Evolutionary conservation across 1,140 invertebrate species (phyloP).

Genomic region (Drosophila pseudoobscura): DNA sequence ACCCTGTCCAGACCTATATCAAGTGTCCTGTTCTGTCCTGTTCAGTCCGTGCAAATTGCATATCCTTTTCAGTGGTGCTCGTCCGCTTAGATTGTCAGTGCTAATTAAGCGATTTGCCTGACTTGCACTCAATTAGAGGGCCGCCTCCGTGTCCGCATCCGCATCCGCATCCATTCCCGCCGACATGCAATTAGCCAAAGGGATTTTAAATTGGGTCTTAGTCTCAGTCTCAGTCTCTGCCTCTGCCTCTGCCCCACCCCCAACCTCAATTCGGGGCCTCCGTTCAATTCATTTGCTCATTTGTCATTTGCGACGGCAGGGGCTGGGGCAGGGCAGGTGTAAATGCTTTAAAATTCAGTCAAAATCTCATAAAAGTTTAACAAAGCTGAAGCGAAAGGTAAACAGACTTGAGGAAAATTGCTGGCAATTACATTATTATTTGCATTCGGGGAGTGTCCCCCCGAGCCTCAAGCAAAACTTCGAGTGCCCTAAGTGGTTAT

Average conservation of each 20-base stretch:
- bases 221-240: background rate
- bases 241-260: background rate
- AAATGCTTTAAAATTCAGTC: conserved; percentile 61
- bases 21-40: conserved; percentile 43
- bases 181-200: conserved; percentile 59
- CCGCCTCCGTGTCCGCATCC: conserved; percentile 1
- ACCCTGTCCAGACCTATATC: conserved; percentile 36
- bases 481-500: conserved; percentile 57
- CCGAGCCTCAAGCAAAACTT: conserved; percentile 36
- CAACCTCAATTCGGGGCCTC: background rate
- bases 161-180: background rate
- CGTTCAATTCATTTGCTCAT: conserved; percentile 46
- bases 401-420: conserved; percentile 48
- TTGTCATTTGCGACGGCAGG: conserved; percentile 20
- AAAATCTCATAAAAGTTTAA: conserved; percentile 55
- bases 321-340: conserved; percentile 36
- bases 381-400: conserved; percentile 30
- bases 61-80: conserved; percentile 51
- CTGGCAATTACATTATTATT: conserved; percentile 75
- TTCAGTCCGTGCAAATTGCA: conserved; percentile 55
- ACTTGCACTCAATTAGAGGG: conserved; percentile 70
- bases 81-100: conserved; percentile 51
- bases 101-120: conserved; percentile 69
- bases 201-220: conserved; percentile 37
- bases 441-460: conserved; percentile 60